Conservation (phyloP, 2,113 vertebrate genomes). For the Nesoenas mayeri region DNA sequence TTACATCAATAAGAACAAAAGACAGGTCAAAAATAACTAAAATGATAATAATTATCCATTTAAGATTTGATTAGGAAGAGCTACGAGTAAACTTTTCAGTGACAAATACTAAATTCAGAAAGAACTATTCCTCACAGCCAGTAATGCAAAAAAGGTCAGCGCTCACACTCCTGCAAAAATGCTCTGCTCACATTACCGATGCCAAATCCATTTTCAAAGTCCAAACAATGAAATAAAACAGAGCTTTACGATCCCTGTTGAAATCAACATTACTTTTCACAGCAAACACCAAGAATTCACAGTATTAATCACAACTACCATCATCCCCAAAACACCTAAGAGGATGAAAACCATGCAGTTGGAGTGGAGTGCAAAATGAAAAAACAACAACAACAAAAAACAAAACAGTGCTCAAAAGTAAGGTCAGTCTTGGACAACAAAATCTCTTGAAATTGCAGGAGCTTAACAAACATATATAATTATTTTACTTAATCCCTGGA, state of each 20-base stretch:
- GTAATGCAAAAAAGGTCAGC: background rate
- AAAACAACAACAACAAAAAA: too few relatives aligned
- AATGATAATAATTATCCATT: background rate
- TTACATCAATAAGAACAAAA: background rate
- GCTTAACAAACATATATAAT: background rate
- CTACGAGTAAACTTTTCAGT: background rate
- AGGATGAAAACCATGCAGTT: background rate
- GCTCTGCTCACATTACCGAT: background rate
- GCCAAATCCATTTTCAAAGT: background rate
- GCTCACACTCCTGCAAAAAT: background rate
- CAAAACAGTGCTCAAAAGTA: background rate
- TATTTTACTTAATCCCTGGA: background rate
- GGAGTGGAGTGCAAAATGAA: accelerated
- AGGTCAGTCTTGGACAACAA: background rate
- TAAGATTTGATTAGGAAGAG: background rate
- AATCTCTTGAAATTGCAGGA: background rate
- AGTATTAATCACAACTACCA: background rate
- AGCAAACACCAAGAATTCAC: background rate
- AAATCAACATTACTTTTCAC: background rate
- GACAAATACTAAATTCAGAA: background rate
- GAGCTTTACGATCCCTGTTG: background rate
- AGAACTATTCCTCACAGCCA: background rate
- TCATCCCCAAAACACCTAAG: background rate
- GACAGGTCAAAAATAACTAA: background rate
- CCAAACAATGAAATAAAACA: background rate